Evolutionary conservation across 2,888 invertebrate genomes (phyloP), one percentile per base, ranked within the genome.

Genomic region (Rambutsinella grinnellia): DNA sequence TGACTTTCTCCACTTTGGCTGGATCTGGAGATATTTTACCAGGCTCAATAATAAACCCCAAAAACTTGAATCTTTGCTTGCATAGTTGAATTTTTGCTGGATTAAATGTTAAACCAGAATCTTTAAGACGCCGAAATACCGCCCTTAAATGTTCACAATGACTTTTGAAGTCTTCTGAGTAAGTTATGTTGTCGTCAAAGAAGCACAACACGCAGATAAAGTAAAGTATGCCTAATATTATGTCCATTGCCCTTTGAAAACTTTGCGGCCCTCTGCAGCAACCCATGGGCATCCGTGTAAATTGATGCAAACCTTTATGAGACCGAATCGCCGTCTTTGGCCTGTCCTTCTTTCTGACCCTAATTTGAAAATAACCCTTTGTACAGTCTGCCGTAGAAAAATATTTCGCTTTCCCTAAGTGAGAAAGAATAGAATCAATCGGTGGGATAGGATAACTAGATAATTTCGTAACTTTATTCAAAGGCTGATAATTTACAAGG

Each of bases 11-110:
- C 5, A 82, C 56, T 80, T 86, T 86, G 0, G 81, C 79, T 0
- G 85, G 85, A 61, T 86, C 85, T 6, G 87, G 86, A 66, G 84
- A 85, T 13, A 85, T 82, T 8, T 85, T 85, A 1, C 86, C 83
- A 0, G 84, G 76, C 3, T 85, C 84, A 8, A 86, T 80, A 1
- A 86, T 84, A 53, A 86, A 86, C 1, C 87, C 86, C 26, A 87
- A 65, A 67, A 85, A 87, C 0, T 84, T 84, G 13, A 87, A 17
- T n/a, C 54, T 21, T n/a, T 26, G 36, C 15, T 24, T 3, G 26
- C 70, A 74, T 3, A 63, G 54, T 60, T 78, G 81, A 13, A 82
- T 81, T 76, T 85, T 85, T 0, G 60, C 51, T 0, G 80, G 72
- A 72, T 85, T 84, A 8, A 85, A 63, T 0, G 76, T 80, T 1